Evolutionary conservation across 2,113 vertebrate species (phyloP), one percentile per base, ranked within the genome.

Genomic region (Epinephelus cyanopodus): DNA sequence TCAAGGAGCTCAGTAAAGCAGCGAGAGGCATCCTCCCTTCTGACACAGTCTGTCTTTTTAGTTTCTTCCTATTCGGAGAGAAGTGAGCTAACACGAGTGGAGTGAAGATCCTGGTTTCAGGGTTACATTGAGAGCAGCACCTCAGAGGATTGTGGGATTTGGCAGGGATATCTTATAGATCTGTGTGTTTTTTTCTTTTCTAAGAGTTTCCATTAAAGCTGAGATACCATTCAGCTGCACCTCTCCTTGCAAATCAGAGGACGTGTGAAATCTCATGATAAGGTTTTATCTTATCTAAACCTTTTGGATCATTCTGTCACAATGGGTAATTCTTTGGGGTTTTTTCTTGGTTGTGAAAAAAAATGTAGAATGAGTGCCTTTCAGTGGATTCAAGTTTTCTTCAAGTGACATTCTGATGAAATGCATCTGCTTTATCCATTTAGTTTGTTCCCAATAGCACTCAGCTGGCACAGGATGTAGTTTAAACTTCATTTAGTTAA

Each of bases 211-310:
- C 33, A 23, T 66, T 53, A 54, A 56, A 60, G 47, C 69, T 74
- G 21, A 37, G 63, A 52, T 17, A 23, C 39, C 19, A 23, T 72
- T 48, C 3, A 4, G n/a, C 60, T 67, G 4, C 48, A 6, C 33
- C 53, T 62, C 81, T 71, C 21, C 27, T 54, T 45, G 57, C 9
- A 21, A 62, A 29, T 21, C 64, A 29, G 78, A 61, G 77, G 77
- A 61, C 13, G 13, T 64, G 74, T 68, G 81, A 83, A 80, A 85
- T 52, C n/a, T 72, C 48, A 29, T 33, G 66, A 85, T 74, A 67
- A 72, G 19, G 29, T 47, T 53, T 66, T 52, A 72, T 50, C 39
- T 57, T 50, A 45, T 45, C 11, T 45, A 42, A 57, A 82, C 57
- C 58, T 33, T 54, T 5, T 19, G 18, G n/a, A 18, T 39, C 65